These are phyloP conservation scores for Lemur catta DNA, from an alignment of 2,797 vertebrate genomes.

Conservation along the genomic window DNA sequence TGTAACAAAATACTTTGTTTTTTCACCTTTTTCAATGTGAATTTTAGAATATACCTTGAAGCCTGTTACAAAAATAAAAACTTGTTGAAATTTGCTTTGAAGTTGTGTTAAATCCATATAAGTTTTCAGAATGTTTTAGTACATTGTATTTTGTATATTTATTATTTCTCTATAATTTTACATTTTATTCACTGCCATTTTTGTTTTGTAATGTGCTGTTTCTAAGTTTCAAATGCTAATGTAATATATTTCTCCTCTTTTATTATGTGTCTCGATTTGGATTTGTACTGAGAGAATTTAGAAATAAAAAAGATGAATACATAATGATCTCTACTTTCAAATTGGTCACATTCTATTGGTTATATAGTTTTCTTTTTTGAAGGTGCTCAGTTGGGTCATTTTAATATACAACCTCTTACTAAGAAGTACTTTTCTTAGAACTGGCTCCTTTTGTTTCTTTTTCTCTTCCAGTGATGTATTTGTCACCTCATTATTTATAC, in stretches of 20 bases:
- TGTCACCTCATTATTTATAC: neutral
- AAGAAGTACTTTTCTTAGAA: neutral
- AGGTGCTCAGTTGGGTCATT: neutral
- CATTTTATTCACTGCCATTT: neutral
- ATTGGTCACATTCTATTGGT: neutral
- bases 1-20: neutral
- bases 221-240: conserved; percentile 1
- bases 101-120: conserved; percentile 14
- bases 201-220: conserved; percentile 8
- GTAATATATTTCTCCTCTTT: neutral
- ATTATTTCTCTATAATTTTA: conserved; percentile 1
- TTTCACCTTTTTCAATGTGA: neutral
- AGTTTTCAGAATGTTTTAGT: conserved; percentile 19
- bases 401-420: neutral
- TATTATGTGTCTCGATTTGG: neutral
- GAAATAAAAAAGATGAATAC: neutral
- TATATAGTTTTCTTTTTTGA: neutral
- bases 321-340: neutral
- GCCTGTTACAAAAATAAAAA: conserved; percentile 5
- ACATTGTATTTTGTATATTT: neutral
- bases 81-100: conserved; percentile 32
- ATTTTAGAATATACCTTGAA: conserved; percentile 50
- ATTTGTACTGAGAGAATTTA: neutral
- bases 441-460: neutral
- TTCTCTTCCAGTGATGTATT: neutral